A percentile compares a stretch with the other conserved stretches of the same genome.
phyloP scores from a whole-genome alignment of 2,888 invertebrate genomes.

The Lepetodrilus schrolli region DNA sequence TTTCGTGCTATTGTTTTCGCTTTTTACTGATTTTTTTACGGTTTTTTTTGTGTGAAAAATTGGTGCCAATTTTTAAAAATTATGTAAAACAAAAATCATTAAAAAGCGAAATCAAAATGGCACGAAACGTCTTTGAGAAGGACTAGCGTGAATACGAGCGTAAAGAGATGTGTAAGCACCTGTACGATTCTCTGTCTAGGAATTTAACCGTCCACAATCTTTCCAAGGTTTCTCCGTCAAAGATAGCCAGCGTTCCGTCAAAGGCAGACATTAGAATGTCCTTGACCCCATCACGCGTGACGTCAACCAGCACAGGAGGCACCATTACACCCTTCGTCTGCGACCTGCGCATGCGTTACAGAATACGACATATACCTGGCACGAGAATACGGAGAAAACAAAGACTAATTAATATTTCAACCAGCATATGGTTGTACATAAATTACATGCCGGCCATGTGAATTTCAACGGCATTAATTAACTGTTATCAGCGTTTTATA shows the following conservation, averaged over 20 bases:
- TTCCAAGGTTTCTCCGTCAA: conserved; percentile 65
- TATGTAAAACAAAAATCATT: too few species aligned
- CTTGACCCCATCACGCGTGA: conserved; percentile 64
- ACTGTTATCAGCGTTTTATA: too few species aligned
- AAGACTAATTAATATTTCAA: neutral
- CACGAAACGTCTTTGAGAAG: too few species aligned
- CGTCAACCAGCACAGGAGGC: conserved; percentile 69
- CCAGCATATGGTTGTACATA: neutral
- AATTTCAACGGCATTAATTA: too few species aligned
- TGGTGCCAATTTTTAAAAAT: too few species aligned
- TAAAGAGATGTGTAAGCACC: too few species aligned
- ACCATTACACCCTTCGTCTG: conserved; percentile 70
- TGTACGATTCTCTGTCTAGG: conserved; percentile 66
- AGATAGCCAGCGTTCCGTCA: conserved; percentile 66
- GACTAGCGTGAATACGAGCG: too few species aligned
- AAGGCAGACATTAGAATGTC: conserved; percentile 70
- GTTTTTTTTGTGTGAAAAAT: too few species aligned
- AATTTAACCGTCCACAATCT: conserved; percentile 64
- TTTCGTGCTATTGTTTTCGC: too few species aligned
- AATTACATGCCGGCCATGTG: too few species aligned
- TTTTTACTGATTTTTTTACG: too few species aligned
- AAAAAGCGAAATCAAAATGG: too few species aligned
- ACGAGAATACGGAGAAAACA: neutral
- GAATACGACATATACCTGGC: neutral
- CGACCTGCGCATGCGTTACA: conserved; percentile 41